Conservation (phyloP, 1,140 invertebrate genomes). For the Hypothenemus hampei region DNA sequence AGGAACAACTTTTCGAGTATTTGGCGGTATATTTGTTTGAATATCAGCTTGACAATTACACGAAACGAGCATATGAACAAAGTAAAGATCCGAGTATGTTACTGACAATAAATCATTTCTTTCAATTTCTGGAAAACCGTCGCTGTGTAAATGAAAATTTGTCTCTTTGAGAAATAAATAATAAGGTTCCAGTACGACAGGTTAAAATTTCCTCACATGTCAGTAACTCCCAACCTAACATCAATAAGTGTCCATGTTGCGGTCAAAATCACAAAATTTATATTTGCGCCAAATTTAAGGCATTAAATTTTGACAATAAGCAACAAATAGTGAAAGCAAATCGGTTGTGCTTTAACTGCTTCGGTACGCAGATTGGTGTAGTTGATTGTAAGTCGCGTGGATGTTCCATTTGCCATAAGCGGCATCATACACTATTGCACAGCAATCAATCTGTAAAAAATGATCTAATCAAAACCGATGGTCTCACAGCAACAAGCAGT, state of each 20-base stretch:
- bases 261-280: slow-evolving; percentile 10
- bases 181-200: background rate
- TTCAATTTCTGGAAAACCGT: background rate
- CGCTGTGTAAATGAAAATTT: background rate
- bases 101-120: background rate
- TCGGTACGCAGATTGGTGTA: slow-evolving; percentile 6
- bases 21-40: background rate
- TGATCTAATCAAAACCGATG: background rate
- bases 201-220: background rate
- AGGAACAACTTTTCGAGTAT: background rate
- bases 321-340: slow-evolving; percentile 2
- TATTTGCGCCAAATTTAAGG: background rate
- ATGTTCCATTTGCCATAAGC: slow-evolving; percentile 5
- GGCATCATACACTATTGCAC: slow-evolving; percentile 8
- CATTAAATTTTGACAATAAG: background rate
- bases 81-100: background rate
- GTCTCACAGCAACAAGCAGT: too few species aligned
- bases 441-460: background rate
- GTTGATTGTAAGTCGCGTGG: slow-evolving; percentile 4
- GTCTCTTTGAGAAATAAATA: background rate
- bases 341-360: slow-evolving; percentile 17
- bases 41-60: background rate
- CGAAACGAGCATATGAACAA: background rate
- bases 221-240: background rate
- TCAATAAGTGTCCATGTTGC: slow-evolving; percentile 8